Base-by-base conservation (phyloP, 2,113 vertebrate genomes). In the Junco hyemalis region DNA sequence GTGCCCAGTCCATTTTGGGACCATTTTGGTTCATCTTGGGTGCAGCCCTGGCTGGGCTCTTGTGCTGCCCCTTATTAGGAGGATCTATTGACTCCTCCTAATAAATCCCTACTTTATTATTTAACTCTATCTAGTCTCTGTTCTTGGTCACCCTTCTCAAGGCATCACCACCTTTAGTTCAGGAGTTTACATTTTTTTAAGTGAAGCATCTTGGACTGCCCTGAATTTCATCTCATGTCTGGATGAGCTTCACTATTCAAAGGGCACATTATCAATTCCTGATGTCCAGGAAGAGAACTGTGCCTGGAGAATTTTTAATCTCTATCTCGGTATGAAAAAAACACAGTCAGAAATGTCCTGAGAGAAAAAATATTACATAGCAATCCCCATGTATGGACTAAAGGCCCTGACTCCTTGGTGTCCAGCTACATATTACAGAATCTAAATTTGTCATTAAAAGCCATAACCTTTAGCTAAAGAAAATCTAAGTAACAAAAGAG, bases 1-100 rank as follows among this genome's bases (percentile, higher is more conserved):
- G 1, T 24, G 33, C 1, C 5, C 2, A 0, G 9, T 11, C 14
- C 14, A 35, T 59, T 59, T 59, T 59, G 56, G 0, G 56, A 0
- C n/a, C 14, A 59, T 59, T 35, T 59, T 35, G 56, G 56, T 16
- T 59, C n/a, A 59, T 17, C 22, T 35, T 59, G 23, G n/a, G n/a
- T 35, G 56, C 9, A 59, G n/a, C 14, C 33, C 21, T 35, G 56
- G 33, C 56, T 57, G 56, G 56, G 33, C 33, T 57, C 14, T 35
- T 7, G 56, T 57, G 21, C 56, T 35, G 33, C 33, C 33, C 56
- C 14, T 40, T 40, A 40, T 6, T 40, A 42, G 40, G 40, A 16
- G n/a, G 9, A 35, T 35, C n/a, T 6, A 35, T 17, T 15, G n/a
- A 25, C n/a, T 13, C n/a, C n/a, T 35, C 6, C 4, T 59, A 35